These are phyloP conservation scores for Lissocephala sabroskyi DNA, from an alignment of 2,888 invertebrate species.

Conservation along the genomic window DNA sequence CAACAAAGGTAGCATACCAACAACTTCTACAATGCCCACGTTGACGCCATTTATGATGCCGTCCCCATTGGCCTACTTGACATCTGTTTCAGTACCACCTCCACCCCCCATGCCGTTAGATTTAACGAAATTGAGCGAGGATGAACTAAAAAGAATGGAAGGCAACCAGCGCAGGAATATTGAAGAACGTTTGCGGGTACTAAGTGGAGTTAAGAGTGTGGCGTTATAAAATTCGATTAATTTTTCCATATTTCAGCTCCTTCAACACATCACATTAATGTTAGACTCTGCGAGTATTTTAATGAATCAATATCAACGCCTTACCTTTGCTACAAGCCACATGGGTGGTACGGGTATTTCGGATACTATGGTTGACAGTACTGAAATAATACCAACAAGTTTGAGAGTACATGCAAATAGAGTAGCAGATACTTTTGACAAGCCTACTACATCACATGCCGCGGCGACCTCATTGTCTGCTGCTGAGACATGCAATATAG, in stretches of 20 bases:
- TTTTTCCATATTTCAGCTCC: constrained; percentile 74
- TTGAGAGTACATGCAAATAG: too few species aligned
- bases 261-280: constrained; percentile 89
- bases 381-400: constrained; percentile 10
- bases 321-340: constrained; percentile 73
- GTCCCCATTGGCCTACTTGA: constrained; percentile 76
- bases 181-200: constrained; percentile 88
- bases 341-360: neutral
- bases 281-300: constrained; percentile 94
- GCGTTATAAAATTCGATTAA: neutral
- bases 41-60: constrained; percentile 72
- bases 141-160: constrained; percentile 91
- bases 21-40: constrained; percentile 60
- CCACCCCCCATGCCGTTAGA: constrained; percentile 86
- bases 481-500: constrained; percentile 14
- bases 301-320: constrained; percentile 93
- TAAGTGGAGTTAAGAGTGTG: neutral
- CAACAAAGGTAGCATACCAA: too few species aligned
- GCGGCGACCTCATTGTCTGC: constrained; percentile 32
- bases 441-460: constrained; percentile 48
- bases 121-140: constrained; percentile 83
- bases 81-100: constrained; percentile 76
- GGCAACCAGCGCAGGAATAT: constrained; percentile 89
- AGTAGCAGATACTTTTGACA: constrained; percentile 31
- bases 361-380: constrained; percentile 4